Base-by-base conservation (phyloP, 2,113 vertebrate species). In the Urocynchramus pylzowi region DNA sequence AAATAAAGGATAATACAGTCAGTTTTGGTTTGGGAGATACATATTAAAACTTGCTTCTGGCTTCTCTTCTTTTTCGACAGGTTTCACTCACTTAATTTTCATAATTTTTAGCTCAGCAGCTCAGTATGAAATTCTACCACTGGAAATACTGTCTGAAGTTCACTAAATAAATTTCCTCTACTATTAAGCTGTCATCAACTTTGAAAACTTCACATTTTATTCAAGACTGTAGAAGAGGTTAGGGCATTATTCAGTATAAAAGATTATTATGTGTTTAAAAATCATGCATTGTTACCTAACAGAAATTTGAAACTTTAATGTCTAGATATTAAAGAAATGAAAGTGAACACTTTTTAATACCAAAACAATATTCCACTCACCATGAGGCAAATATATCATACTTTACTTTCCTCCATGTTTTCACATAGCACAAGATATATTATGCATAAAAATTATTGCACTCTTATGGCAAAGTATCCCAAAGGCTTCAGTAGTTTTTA, bases 101-200 rank as follows among this genome's bases (percentile, higher is more conserved):
- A 82, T 18, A 64, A 71, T 79, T 93, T 95, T 70, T 90, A 82
- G 22, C n/a, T 95, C 37, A 50, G 28, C 39, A 73, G 49, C 69
- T 96, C 59, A 78, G 80, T 68, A 87, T 80, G 42, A 89, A 96
- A 75, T 37, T 63, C 26, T 70, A 64, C 31, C 22, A 79, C 37
- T 63, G 50, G 86, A 97, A 84, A 94, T 78, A 56, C 11, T 70
- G 10, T 70, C 39, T 76, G 14, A 94, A 73, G 12, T 69, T 87
- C 83, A 84, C 44, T 68, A 90, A 74, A 92, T 80, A 94, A 81
- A 97, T 87, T 89, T 80, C 7, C 33, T 86, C 30, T 39, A 63
- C 78, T 87, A 78, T 69, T 90, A 79, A 95, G 33, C 84, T 95
- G 81, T 91, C 93, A 81, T 76, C 93, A 82, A 24, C 80, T 84